Percentiles rank a stretch among this genome's conserved stretches.
Conservation (phyloP, 1,140 invertebrate species). For the Berghia stephanieae region DNA sequence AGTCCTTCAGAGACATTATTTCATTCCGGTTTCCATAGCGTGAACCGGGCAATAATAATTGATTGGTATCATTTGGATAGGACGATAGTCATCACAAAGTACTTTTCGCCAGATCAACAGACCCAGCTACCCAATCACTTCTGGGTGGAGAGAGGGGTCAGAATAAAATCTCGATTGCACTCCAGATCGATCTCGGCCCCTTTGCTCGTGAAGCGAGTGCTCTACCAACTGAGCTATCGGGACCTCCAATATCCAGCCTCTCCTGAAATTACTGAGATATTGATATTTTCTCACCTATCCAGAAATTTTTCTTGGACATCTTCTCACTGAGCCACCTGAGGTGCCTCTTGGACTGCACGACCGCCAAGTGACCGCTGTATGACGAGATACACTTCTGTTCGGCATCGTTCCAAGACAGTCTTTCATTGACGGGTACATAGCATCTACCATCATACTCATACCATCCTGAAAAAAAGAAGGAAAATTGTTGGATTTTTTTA, state of each 20-base stretch:
- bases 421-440: conserved; percentile 55
- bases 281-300: conserved; percentile 60
- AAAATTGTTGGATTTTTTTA: no score
- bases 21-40: background rate
- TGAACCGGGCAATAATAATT: background rate
- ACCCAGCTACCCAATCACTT: no score
- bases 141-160: no score
- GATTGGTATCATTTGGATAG: background rate
- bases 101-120: no score
- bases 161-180: no score
- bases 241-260: no score
- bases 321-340: conserved; percentile 48
- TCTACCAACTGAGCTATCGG: no score
- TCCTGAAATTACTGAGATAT: no score
- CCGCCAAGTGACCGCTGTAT: conserved; percentile 49
- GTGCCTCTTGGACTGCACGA: conserved; percentile 49
- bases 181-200: no score
- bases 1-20: background rate
- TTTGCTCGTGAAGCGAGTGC: no score
- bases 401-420: conserved; percentile 57
- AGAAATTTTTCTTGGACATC: conserved; percentile 53
- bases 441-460: conserved; percentile 53
- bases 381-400: conserved; percentile 50
- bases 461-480: conserved; percentile 49
- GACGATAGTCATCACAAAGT: no score